Conservation (phyloP, 1,140 invertebrate genomes). For the Drosophila saltans region DNA sequence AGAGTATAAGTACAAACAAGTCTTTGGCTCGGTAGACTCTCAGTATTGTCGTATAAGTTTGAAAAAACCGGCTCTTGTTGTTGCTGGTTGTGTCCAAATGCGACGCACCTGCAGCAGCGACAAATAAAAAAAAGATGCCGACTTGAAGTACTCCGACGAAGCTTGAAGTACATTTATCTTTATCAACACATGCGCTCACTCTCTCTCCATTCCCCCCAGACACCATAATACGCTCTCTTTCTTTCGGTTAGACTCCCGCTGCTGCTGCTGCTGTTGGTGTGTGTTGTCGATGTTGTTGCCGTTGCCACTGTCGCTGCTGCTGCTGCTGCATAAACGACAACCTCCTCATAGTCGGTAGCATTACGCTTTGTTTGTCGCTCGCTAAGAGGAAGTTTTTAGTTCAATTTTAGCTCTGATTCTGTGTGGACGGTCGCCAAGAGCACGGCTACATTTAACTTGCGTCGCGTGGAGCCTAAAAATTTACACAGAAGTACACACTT, state of each 20-base stretch:
- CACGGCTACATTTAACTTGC: constrained; percentile 43
- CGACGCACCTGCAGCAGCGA: constrained; percentile 17
- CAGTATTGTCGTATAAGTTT: constrained; percentile 3
- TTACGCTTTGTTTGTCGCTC: constrained; percentile 30
- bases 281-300: constrained; percentile 4
- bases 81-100: neutral
- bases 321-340: constrained; percentile 18
- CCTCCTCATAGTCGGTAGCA: constrained; percentile 32
- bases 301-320: neutral
- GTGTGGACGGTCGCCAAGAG: constrained; percentile 62
- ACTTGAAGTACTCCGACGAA: constrained; percentile 15
- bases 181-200: constrained; percentile 32
- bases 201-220: neutral
- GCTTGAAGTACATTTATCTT: constrained; percentile 18
- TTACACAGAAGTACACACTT: constrained; percentile 38
- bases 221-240: constrained; percentile 1
- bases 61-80: constrained; percentile 1
- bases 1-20: neutral
- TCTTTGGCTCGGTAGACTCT: neutral
- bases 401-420: constrained; percentile 80
- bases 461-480: constrained; percentile 56
- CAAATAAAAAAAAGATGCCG: constrained; percentile 15
- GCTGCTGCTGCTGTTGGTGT: neutral
- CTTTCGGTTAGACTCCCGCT: constrained; percentile 15
- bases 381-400: constrained; percentile 63